These are phyloP conservation scores for Agonopterix alstromeriana DNA, from an alignment of 2,888 invertebrate species.

Conservation along the genomic window DNA sequence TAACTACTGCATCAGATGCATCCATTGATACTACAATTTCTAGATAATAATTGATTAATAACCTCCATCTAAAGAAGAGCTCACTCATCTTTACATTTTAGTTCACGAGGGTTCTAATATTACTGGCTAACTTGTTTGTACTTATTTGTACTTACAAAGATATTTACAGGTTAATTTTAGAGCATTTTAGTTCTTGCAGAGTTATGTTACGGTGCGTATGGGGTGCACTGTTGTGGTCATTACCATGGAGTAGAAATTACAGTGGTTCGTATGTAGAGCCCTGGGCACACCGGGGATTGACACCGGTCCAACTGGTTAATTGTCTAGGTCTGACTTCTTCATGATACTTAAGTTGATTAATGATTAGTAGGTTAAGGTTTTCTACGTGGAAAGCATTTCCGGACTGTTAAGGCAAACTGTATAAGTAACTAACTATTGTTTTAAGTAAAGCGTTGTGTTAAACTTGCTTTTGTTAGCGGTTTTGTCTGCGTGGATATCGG, in stretches of 20 bases:
- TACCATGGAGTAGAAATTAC: constrained; percentile 13
- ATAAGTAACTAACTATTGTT: neutral
- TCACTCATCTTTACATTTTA: neutral
- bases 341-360: constrained; percentile 38
- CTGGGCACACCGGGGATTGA: constrained; percentile 30
- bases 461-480: too few species aligned
- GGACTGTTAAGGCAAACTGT: neutral
- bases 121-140: constrained; percentile 11
- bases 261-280: constrained; percentile 22
- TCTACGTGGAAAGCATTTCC: constrained; percentile 24
- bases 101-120: constrained; percentile 16
- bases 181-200: too few species aligned
- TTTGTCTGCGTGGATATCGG: too few species aligned
- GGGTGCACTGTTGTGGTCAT: constrained; percentile 6
- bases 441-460: neutral
- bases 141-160: neutral
- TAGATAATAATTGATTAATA: constrained; percentile 28
- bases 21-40: constrained; percentile 26
- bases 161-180: too few species aligned
- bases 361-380: constrained; percentile 40
- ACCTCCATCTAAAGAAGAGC: constrained; percentile 8
- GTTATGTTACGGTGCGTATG: too few species aligned
- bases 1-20: constrained; percentile 16
- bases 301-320: constrained; percentile 48
- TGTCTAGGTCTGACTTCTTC: constrained; percentile 28